Base-by-base conservation (phyloP, 2,113 vertebrate genomes). In the Hemibagrus wyckioides region DNA sequence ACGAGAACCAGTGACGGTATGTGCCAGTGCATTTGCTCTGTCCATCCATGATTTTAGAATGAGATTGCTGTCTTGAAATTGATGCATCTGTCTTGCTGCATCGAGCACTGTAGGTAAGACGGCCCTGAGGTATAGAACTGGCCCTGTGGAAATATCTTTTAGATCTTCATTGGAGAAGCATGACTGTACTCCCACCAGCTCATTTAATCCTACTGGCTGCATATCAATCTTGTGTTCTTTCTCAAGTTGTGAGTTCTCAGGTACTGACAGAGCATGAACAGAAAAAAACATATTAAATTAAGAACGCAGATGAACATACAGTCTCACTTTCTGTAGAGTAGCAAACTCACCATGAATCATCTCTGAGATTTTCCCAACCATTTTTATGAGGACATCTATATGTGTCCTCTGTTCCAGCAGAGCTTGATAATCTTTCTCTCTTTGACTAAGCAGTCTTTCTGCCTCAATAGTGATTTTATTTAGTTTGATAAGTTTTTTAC, bases 331-430 rank as follows among this genome's bases (percentile, higher is more conserved):
- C n/a, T 63, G 14, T 83, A 76, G 1, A 48, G 23, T n/a, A 71
- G 23, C 54, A 48, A 11, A 14, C 90, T 90, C 56, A 95, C 95
- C 95, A 52, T 88, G 85, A 82, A 96, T 89, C 63, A 86, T 89
- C 59, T 94, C 93, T 59, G 85, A 84, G n/a, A 95, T 92, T 87
- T 94, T 95, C 4, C 89, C 90, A 19, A 94, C 63, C 95, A 95
- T 96, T 82, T 95, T 95, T 33, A 95, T 92, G 69, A 96, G 92
- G 2, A 91, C 88, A 0, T 91, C 91, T 15, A 95, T 90, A 75
- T 93, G 85, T 76, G 86, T 23, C 48, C 39, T 92, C 39, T 91
- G 90, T 86, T 89, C 90, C 6, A 13, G 0, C 80, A 95, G 90
- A 11, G 0, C 48, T 4, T 87, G 39, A 11, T 92, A 0, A 7